These are phyloP conservation scores for Rachycentron canadum DNA, from an alignment of 2,797 vertebrate species.

Conservation along the genomic window DNA sequence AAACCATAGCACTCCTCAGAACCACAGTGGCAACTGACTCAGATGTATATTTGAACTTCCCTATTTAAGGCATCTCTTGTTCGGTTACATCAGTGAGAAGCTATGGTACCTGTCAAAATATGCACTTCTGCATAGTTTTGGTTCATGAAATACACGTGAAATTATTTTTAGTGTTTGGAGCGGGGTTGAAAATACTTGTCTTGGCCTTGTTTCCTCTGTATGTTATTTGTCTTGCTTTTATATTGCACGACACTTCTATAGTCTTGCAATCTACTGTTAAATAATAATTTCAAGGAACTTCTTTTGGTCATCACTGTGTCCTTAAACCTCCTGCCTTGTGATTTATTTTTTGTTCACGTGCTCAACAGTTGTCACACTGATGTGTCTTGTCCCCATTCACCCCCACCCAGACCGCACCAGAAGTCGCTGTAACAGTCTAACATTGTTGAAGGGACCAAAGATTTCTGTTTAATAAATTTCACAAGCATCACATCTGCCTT, in stretches of 20 bases:
- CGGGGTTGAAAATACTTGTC: conserved; percentile 24
- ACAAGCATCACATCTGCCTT: conserved; percentile 87
- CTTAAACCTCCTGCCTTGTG: conserved; percentile 29
- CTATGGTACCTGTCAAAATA: conserved; percentile 73
- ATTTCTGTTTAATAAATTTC: conserved; percentile 95
- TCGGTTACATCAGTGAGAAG: conserved; percentile 61
- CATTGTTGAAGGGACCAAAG: conserved; percentile 94
- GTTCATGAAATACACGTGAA: conserved; percentile 67
- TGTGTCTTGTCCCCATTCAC: neutral
- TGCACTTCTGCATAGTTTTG: conserved; percentile 89
- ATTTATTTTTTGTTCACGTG: conserved; percentile 37
- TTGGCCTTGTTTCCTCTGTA: conserved; percentile 3
- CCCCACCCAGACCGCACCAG: conserved; percentile 31
- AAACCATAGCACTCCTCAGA: conserved; percentile 22
- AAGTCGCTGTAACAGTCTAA: conserved; percentile 71
- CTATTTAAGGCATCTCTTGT: conserved; percentile 27
- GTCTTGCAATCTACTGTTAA: neutral
- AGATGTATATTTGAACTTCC: conserved; percentile 33
- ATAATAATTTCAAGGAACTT: conserved; percentile 25
- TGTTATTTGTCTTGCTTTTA: conserved; percentile 18
- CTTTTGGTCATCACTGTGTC: conserved; percentile 38
- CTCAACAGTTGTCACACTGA: conserved; percentile 21
- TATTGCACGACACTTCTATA: conserved; percentile 9
- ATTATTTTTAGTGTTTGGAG: conserved; percentile 48
- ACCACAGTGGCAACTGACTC: conserved; percentile 77